Base-by-base conservation (phyloP, 2,113 vertebrate species). In the Carassius carassius region DNA sequence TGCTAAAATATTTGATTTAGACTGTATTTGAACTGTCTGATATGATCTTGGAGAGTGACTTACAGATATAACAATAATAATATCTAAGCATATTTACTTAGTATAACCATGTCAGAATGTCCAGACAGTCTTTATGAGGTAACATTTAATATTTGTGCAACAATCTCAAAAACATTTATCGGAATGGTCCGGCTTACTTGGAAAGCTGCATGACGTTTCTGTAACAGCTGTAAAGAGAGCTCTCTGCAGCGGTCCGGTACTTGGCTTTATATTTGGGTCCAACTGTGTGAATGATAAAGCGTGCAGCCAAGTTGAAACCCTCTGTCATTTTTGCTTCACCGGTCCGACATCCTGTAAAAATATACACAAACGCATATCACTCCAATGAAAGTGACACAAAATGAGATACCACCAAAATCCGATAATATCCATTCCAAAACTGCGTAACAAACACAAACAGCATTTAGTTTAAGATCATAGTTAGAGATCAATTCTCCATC, bases 221-320 rank as follows among this genome's bases (percentile, higher is more conserved):
- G 91, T 99, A 99, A 90, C 97, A 99, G 95, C 96, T 98, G 91
- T 96, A 97, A 0, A 99, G 93, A 1, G 98, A 99, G 49, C 97
- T 99, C 93, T 99, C 98, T 0, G 98, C 98, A 0, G 98, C 98
- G 0, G 98, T 99, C 86, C 97, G 93, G 85, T 99, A 99, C 85
- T 96, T 97, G 90, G 92, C 93, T 90, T 99, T 99, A 91, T 96
- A 99, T 85, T 99, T 98, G 5, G 98, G 98, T 32, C 98, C 98
- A 88, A 99, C 98, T 0, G 98, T 99, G 92, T 99, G 98, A 85
- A 99, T 94, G 92, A 99, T 98, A 94, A 97, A 99, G 54, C 98
- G 94, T 0, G 98, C 96, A 1, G 97, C 97, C 88, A 99, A 91
- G 79, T 95, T 96, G 89, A 98, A 99, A 0, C 97, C 98, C 91